Base-by-base conservation (phyloP, 2,888 invertebrate species). In the Gerris lacustris region DNA sequence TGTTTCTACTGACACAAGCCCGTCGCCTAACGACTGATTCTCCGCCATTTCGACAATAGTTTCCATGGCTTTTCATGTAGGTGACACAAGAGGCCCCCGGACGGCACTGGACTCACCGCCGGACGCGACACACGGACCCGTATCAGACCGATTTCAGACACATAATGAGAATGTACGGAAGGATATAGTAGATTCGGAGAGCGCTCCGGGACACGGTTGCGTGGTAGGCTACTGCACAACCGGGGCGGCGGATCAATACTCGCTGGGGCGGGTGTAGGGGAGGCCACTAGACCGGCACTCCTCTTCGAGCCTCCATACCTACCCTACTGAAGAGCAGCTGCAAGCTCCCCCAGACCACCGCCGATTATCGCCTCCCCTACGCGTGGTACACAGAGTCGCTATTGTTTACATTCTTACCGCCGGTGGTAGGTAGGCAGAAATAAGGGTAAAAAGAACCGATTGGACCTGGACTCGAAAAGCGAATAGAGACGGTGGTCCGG, bases 1-100 rank as follows among this genome's bases (percentile, higher is more conserved):
- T 80, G 81, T 79, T 78, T 82, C 82, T 78, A 81, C 75, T 71
- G 74, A 73, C 67, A 75, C 74, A 69, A 74, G 73, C 69, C 74
- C 74, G 72, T 76, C 76, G 71, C 75, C 74, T 70, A 76, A 73
- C 72, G 76, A 76, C 73, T 75, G 75, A 73, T 75, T 74, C 74
- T 76, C 76, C 76, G 75, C 76, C 76, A 76, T 76, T 75, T 76
- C 75, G 68, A 75, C 76, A 71, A 76, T 73, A 72, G 75, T 74
- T 70, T 76, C 76, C 76, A 76, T 76, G 72, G 72, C 72, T 72
- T 74, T 70, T 74, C 75, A 76, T 76, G 74, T 73, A 73, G 73
- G 71, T 68, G 67, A 70, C 68, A 64, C 70, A 64, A 69, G 69
- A 72, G 73, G 55, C 55, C 71, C 73, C 66, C 70, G 69, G 71